phyloP scores from a whole-genome alignment of 2,113 vertebrate genomes.

The Charadrius vociferus region DNA sequence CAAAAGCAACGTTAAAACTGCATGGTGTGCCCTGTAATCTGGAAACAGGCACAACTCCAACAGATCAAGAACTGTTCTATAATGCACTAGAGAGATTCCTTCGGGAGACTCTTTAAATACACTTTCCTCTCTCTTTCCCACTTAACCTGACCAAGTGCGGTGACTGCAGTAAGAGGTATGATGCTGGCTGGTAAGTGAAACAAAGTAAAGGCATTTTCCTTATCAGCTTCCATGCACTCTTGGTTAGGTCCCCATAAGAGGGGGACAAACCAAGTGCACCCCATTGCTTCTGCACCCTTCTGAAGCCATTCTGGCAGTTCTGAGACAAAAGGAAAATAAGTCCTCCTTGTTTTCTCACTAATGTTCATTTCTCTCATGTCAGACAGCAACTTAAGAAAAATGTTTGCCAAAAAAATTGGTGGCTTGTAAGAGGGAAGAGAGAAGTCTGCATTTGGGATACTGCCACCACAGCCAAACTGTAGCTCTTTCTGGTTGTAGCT shows the following conservation, averaged over 20 bases:
- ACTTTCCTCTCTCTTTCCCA: neutral
- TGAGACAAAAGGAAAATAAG: neutral
- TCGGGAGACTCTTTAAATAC: neutral
- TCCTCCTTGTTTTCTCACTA: neutral
- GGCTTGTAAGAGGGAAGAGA: constrained; percentile 1
- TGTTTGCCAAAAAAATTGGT: neutral
- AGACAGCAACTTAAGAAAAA: constrained; percentile 7
- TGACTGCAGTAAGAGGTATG: neutral
- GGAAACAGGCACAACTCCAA: neutral
- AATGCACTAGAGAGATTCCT: neutral
- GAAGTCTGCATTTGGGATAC: neutral
- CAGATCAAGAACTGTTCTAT: neutral
- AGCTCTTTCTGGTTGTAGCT: neutral
- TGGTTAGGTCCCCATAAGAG: neutral
- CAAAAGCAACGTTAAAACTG: neutral
- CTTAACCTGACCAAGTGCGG: neutral
- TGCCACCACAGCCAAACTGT: neutral
- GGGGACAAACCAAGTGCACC: neutral
- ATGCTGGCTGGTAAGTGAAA: neutral
- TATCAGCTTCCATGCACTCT: neutral
- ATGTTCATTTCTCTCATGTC: neutral
- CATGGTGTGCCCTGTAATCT: neutral
- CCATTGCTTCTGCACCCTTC: neutral
- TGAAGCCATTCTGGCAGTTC: neutral
- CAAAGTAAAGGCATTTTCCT: neutral